Conservation (phyloP, 2,113 vertebrate species). For the Callipepla californica region DNA sequence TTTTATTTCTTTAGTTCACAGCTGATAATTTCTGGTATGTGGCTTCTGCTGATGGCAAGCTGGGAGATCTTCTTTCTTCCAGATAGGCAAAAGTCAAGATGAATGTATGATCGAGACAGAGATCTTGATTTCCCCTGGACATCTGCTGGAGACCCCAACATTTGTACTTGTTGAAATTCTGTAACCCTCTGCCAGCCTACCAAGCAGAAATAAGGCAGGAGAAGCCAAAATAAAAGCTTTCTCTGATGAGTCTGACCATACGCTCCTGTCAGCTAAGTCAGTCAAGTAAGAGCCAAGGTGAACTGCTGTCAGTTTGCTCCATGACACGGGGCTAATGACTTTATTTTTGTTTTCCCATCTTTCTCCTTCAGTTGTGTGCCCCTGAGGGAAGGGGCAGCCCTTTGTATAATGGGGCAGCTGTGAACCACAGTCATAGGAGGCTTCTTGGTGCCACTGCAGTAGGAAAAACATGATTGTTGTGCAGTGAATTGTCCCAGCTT, state of each 20-base stretch:
- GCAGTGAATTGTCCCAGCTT: background rate
- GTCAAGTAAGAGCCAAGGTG: background rate
- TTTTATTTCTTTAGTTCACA: background rate
- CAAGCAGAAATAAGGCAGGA: background rate
- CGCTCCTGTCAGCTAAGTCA: background rate
- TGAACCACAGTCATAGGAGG: background rate
- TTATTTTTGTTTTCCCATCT: background rate
- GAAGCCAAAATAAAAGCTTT: constrained; percentile 1
- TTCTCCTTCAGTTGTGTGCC: background rate
- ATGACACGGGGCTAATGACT: background rate
- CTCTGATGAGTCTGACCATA: background rate
- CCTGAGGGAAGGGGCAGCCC: background rate
- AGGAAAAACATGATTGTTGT: background rate
- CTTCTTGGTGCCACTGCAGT: background rate
- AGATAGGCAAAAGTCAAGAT: constrained; percentile 8
- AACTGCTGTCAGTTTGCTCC: background rate
- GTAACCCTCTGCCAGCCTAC: background rate
- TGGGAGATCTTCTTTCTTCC: background rate
- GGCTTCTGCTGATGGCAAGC: background rate
- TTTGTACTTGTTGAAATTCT: background rate
- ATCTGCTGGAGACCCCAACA: background rate
- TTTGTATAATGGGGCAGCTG: background rate
- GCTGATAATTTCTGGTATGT: background rate
- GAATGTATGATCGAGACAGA: background rate
- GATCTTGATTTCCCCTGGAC: background rate